phyloP scores from a whole-genome alignment of 2,113 vertebrate species.

The Protobothrops flavoviridis region DNA sequence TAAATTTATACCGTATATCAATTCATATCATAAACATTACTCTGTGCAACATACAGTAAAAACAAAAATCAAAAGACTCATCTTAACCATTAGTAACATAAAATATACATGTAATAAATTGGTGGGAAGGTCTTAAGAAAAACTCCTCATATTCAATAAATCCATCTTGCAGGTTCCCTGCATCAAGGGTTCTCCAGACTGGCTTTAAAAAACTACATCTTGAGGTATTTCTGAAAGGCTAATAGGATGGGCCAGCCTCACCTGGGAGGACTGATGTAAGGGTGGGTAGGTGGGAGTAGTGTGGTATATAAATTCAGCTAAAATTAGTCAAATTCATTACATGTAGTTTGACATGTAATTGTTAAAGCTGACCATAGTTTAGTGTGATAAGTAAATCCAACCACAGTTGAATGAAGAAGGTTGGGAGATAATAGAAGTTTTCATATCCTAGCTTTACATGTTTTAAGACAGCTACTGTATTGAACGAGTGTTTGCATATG shows the following conservation, averaged over 20 bases:
- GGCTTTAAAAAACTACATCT: not conserved
- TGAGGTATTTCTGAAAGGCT: not conserved
- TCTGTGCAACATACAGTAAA: not conserved
- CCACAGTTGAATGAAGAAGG: not conserved
- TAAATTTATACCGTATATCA: not conserved
- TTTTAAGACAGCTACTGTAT: not conserved
- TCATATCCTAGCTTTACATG: not conserved
- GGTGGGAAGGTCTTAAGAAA: not conserved
- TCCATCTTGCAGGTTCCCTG: not conserved
- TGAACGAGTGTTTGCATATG: not conserved
- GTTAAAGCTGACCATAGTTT: not conserved
- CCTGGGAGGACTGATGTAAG: not conserved
- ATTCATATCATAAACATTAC: not conserved
- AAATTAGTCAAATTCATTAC: not conserved
- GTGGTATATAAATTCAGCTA: not conserved
- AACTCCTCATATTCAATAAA: not conserved
- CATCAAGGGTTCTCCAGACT: too few relatives aligned
- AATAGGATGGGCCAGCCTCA: not conserved
- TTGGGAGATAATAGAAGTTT: not conserved
- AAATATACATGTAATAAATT: not conserved
- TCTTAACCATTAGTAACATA: not conserved
- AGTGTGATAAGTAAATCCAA: not conserved
- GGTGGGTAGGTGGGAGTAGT: not conserved
- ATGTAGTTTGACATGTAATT: not conserved
- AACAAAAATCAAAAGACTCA: not conserved